These are phyloP conservation scores for Leptobrachium ailaonicum DNA, from an alignment of 2,113 vertebrate species.

Conservation along the genomic window DNA sequence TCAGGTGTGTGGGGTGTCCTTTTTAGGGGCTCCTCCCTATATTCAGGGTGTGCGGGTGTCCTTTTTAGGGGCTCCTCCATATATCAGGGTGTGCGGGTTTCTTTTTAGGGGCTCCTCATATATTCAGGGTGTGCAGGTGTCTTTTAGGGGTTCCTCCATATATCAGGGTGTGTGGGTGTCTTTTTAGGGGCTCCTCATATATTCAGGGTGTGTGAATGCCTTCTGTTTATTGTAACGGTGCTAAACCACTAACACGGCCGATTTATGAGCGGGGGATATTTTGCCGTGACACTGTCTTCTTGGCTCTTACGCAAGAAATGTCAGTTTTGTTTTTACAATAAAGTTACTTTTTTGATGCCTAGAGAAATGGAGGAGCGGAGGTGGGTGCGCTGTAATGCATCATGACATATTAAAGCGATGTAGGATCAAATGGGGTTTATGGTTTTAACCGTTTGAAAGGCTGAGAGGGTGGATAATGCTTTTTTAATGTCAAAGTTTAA, in stretches of 20 bases:
- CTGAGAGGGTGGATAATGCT: not conserved
- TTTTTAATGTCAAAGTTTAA: not conserved
- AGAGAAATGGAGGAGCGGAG: not conserved
- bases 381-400: not conserved
- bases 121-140: no score
- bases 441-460: not conserved
- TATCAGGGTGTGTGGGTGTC: no score
- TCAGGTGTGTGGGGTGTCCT: no score
- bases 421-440: conserved; percentile 14
- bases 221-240: not conserved
- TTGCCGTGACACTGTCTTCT: not conserved
- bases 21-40: no score
- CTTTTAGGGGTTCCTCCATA: no score
- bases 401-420: not conserved
- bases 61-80: no score
- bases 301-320: not conserved
- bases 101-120: no score
- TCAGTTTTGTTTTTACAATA: not conserved
- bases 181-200: no score
- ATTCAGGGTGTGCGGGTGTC: no score
- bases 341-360: not conserved
- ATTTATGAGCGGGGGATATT: not conserved
- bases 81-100: no score
- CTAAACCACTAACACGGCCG: not conserved
- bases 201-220: no score